Base-by-base conservation (phyloP, 2,113 vertebrate species). In the Indri indri region DNA sequence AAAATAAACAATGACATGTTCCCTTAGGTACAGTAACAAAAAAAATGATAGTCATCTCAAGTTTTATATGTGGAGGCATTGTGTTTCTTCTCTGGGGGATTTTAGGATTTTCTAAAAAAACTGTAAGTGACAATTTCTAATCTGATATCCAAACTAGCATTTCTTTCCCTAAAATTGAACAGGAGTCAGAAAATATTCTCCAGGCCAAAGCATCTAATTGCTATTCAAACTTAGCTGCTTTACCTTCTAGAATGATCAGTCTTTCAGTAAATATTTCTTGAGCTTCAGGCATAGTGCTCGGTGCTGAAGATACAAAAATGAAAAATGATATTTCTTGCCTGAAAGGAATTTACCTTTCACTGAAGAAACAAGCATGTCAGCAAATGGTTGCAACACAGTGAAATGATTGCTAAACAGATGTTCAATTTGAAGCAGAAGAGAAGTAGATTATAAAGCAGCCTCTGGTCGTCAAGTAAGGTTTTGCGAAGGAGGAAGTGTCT, bases 71-170 rank as follows among this genome's bases (percentile, higher is more conserved):
- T 71, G 96, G 74, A 88, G 23, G 54, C 45, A 22, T 96, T 0
- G 27, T 22, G 52, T 11, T 97, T 45, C 54, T 97, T 81, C 88
- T 98, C 18, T 97, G 97, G 97, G 45, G 50, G 8, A 8, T 96
- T 68, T 54, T 94, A 57, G 83, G 40, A 70, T 95, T 97, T 70
- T 93, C 90, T 63, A 73, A 0, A 79, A 94, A 87, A 92, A 54
- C 40, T 20, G 96, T 97, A 87, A 98, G 97, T 95, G 10, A 95
- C 18, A 25, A 4, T 86, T 82, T 73, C 32, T 79, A n/a, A 27
- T 66, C 20, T 27, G 20, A 34, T 17, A 88, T 17, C 13, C 59
- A 17, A 17, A 73, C 70, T 42, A 91, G 13, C 18, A 23, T 79
- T 50, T 70, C 11, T 27, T 71, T 66, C 18, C 16, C 14, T 45